Conservation (phyloP, 2,888 invertebrate species). For the Aricia artaxerxes region DNA sequence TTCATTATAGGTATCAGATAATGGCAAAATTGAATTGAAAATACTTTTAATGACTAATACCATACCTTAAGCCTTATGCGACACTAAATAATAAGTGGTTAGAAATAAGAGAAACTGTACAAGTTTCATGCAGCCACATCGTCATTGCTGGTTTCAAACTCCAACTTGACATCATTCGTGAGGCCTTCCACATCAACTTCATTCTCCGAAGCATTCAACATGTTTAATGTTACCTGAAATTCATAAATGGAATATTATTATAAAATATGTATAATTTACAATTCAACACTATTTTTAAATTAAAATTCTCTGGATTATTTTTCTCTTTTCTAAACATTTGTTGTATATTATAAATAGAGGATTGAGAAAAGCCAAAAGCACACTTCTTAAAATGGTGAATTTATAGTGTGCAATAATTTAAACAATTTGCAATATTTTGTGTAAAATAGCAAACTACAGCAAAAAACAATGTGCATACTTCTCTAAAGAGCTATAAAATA, state of each 20-base stretch:
- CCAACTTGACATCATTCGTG: conserved; percentile 88
- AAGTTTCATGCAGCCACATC: conserved; percentile 85
- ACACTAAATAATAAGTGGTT: conserved; percentile 29
- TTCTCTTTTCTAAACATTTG: too few relatives aligned
- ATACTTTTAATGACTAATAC: not conserved
- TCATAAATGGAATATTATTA: not conserved
- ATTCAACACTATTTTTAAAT: too few relatives aligned
- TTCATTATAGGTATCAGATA: not conserved
- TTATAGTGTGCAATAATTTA: not conserved
- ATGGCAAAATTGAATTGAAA: not conserved
- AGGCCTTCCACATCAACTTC: conserved; percentile 94
- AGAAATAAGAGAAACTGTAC: conserved; percentile 46
- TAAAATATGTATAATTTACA: not conserved
- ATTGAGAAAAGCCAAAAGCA: too few relatives aligned
- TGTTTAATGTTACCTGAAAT: conserved; percentile 89
- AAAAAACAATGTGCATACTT: not conserved
- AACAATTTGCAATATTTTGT: not conserved
- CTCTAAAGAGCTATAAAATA: not conserved
- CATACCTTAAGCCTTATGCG: not conserved
- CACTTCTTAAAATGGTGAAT: not conserved
- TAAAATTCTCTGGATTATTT: not conserved
- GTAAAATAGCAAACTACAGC: not conserved
- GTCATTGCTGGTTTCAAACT: conserved; percentile 87
- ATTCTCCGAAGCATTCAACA: conserved; percentile 94
- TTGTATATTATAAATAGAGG: too few relatives aligned